A percentile compares a stretch with the other conserved stretches of the same genome.
These are phyloP conservation scores for Poecilobothrus nobilitatus DNA, from an alignment of 2,888 invertebrate species.

Conservation along the genomic window DNA sequence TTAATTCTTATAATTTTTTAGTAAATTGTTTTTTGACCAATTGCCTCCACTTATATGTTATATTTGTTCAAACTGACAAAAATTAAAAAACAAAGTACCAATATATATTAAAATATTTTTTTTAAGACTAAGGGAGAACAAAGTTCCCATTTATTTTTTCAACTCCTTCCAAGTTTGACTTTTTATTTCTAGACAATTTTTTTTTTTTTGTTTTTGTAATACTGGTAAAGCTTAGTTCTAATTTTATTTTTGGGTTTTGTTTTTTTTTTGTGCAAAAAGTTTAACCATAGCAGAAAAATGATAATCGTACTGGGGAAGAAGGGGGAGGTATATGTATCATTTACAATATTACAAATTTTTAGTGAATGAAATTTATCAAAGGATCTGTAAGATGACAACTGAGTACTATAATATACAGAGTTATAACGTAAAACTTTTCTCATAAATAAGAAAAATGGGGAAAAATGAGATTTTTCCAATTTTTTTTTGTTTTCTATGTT, in stretches of 20 bases:
- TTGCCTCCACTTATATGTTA: too few relatives aligned
- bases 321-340: background rate
- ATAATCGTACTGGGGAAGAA: background rate
- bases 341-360: constrained; percentile 4
- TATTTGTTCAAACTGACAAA: too few relatives aligned
- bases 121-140: too few relatives aligned
- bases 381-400: constrained; percentile 4
- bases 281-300: too few relatives aligned
- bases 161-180: background rate
- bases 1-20: too few relatives aligned
- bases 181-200: background rate
- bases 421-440: background rate
- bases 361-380: background rate
- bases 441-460: background rate
- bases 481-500: too few relatives aligned
- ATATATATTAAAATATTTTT: too few relatives aligned
- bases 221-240: background rate
- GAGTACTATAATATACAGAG: background rate
- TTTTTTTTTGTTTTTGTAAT: background rate
- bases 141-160: too few relatives aligned
- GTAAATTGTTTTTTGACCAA: too few relatives aligned
- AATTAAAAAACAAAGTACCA: too few relatives aligned
- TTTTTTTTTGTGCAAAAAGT: background rate
- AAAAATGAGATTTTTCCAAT: background rate
- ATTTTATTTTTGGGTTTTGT: background rate